phyloP scores from a whole-genome alignment of 2,888 invertebrate species.

The Heterodera filipjevi region DNA sequence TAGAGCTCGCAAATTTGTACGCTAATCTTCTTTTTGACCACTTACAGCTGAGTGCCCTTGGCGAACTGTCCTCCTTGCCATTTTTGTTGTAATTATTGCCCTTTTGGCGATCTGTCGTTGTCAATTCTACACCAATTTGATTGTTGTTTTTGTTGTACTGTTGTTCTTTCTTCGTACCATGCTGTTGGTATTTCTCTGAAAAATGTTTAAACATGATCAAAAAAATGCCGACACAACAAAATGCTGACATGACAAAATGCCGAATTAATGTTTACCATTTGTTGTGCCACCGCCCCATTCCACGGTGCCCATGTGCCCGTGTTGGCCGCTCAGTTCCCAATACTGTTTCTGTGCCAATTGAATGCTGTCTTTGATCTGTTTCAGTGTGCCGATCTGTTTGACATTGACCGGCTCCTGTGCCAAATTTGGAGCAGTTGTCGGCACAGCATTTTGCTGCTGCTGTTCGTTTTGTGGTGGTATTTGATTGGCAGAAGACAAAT shows the following conservation, averaged over 20 bases:
- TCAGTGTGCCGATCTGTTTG: neutral
- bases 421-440: neutral
- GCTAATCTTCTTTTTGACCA: neutral
- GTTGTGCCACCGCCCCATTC: neutral
- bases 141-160: neutral
- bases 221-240: too few relatives aligned
- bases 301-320: neutral
- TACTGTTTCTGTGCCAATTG: neutral
- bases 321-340: constrained; percentile 4
- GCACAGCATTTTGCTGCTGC: neutral
- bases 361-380: neutral
- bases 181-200: too few relatives aligned
- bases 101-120: too few relatives aligned
- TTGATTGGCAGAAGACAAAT: too few relatives aligned
- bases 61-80: neutral
- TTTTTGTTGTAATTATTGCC: neutral
- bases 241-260: too few relatives aligned
- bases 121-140: too few relatives aligned
- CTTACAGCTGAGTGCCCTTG: neutral
- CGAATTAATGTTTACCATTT: neutral
- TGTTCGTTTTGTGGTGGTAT: too few relatives aligned
- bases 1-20: too few relatives aligned
- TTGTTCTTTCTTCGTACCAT: neutral
- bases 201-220: too few relatives aligned
- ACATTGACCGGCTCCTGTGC: neutral